Conservation (phyloP, 2,113 vertebrate species). For the Ciconia maguari region DNA sequence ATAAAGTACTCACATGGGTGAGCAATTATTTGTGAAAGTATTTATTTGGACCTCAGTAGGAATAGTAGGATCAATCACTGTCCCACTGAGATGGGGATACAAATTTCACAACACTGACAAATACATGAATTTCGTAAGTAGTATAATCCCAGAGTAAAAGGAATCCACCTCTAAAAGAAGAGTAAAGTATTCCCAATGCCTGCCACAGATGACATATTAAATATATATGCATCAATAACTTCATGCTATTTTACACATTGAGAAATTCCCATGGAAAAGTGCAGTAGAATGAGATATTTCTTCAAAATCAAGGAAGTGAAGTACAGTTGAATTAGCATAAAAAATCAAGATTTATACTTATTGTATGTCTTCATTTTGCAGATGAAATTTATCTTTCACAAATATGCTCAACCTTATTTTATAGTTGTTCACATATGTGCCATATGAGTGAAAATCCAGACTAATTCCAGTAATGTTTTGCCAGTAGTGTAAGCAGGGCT, state of each 20-base stretch:
- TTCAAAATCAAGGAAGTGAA: not conserved
- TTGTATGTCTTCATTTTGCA: not conserved
- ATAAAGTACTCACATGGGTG: not conserved
- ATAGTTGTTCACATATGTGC: not conserved
- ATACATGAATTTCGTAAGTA: not conserved
- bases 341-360: not conserved
- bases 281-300: not conserved
- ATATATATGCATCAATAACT: not conserved
- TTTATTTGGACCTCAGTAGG: not conserved
- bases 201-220: not conserved
- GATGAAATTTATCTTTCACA: not conserved
- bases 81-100: not conserved
- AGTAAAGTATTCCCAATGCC: not conserved
- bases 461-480: slow-evolving; percentile 24
- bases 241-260: not conserved
- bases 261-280: not conserved
- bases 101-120: not conserved
- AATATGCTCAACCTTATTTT: not conserved
- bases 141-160: not conserved
- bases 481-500: not conserved
- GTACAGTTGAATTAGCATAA: not conserved
- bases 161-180: not conserved
- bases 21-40: not conserved
- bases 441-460: slow-evolving; percentile 35
- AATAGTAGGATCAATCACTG: not conserved